Base-by-base conservation (phyloP, 2,888 invertebrate species). In the Drosophila picticornis region DNA sequence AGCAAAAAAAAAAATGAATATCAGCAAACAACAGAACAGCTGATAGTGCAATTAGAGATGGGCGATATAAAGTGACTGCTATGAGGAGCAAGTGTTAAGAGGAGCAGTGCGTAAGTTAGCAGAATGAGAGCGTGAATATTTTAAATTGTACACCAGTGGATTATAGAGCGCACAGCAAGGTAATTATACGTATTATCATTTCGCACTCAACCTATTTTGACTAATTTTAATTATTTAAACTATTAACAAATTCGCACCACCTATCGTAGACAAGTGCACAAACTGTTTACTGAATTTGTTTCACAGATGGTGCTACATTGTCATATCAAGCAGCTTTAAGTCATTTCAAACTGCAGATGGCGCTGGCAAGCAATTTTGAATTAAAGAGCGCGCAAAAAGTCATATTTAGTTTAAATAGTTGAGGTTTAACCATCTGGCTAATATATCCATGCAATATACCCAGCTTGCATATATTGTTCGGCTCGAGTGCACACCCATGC, bases 1-100 rank as follows among this genome's bases (percentile, higher is more conserved):
- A 46, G 16, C 53, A 74, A 62, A 63, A 83, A 72, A 60, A 43
- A 40, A 31, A 25, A 9, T n/a, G 46, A 46, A 25, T 25, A 46
- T 40, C 16, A n/a, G 58, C 63, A 77, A 74, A 77, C 71, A 78
- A 62, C 63, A 22, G 38, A 58, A 57, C 78, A 78, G 78, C 78
- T 78, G 78, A 59, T 77, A 58, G 10, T 67, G 73, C 62, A 72
- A 19, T n/a, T 74, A 63, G 69, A 19, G 74, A 70, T 74, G 75
- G 32, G 1, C 46, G 11, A 32, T 13, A 4, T 22, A 13, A 22
- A 13, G 11, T 40, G 7, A 6, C 40, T 7, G 31, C 36, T 25
- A 10, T 48, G n/a, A 32, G 22, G 31, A 13, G 25, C 36, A 36
- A 7, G 1, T 2, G 4, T 55, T 53, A 27, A 19, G 22, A 16